Percentiles rank a stretch among this genome's conserved stretches.
phyloP scores from a whole-genome alignment of 1,140 invertebrate genomes.

The Temnothorax nylanderi region DNA sequence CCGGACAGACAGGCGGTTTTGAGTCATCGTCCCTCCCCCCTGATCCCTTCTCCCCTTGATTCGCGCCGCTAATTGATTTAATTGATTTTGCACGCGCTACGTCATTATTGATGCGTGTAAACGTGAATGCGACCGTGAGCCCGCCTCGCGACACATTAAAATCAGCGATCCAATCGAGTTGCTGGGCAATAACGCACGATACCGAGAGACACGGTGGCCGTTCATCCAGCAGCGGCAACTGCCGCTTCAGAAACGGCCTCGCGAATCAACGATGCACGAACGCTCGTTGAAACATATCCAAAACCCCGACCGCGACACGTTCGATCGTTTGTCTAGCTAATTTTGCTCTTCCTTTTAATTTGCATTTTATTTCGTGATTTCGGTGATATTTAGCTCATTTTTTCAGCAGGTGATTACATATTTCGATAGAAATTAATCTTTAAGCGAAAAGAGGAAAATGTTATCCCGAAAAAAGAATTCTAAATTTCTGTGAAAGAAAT shows the following conservation, averaged over 20 bases:
- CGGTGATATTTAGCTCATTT: not conserved
- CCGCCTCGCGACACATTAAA: slow-evolving; percentile 69
- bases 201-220: slow-evolving; percentile 59
- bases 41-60: not conserved
- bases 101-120: slow-evolving; percentile 75
- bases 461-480: not conserved
- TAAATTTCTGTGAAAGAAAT: not conserved
- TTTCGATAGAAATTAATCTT: not conserved
- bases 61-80: slow-evolving; percentile 73
- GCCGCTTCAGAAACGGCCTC: slow-evolving; percentile 45
- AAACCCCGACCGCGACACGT: slow-evolving; percentile 48
- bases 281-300: slow-evolving; percentile 60
- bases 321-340: slow-evolving; percentile 17
- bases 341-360: slow-evolving; percentile 15
- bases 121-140: slow-evolving; percentile 23
- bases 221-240: slow-evolving; percentile 52
- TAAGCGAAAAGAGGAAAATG: not conserved
- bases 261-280: slow-evolving; percentile 65
- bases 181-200: slow-evolving; percentile 68
- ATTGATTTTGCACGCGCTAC: slow-evolving; percentile 73
- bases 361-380: not conserved
- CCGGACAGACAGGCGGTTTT: slow-evolving; percentile 27
- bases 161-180: slow-evolving; percentile 74
- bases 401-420: not conserved
- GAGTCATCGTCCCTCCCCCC: slow-evolving; percentile 3